A percentile compares a stretch with the other conserved stretches of the same genome.
phyloP scores from a whole-genome alignment of 2,113 vertebrate genomes.

The Cacatua alba region DNA sequence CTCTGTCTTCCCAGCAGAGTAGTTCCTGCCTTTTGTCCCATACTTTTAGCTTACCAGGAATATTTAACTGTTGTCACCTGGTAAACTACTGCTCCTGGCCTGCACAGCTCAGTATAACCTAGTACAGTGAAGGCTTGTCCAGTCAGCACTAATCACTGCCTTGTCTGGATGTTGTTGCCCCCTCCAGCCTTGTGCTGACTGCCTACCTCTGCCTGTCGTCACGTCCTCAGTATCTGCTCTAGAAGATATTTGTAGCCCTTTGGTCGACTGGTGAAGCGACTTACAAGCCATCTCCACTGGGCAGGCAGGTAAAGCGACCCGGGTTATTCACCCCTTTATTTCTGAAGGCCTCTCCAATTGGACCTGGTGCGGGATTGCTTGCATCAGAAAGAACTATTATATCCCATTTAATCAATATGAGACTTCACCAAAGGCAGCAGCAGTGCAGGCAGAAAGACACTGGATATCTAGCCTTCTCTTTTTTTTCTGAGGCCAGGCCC shows the following conservation, averaged over 20 bases:
- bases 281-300: slow-evolving; percentile 68
- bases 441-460: neutral
- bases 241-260: slow-evolving; percentile 71
- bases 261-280: slow-evolving; percentile 60
- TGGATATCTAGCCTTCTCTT: neutral
- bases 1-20: neutral
- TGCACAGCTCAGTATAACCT: neutral
- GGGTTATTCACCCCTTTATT: slow-evolving; percentile 47
- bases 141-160: slow-evolving; percentile 33
- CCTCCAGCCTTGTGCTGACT: slow-evolving; percentile 69
- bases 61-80: neutral
- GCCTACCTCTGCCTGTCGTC: slow-evolving; percentile 70
- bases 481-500: neutral
- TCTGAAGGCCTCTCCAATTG: slow-evolving; percentile 26
- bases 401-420: neutral
- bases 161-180: slow-evolving; percentile 50
- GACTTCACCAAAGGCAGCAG: slow-evolving; percentile 40
- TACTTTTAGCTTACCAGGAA: neutral
- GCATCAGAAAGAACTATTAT: neutral
- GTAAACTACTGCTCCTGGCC: slow-evolving; percentile 10
- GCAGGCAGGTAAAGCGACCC: slow-evolving; percentile 71
- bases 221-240: slow-evolving; percentile 71
- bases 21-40: neutral
- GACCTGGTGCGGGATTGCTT: slow-evolving; percentile 46
- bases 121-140: slow-evolving; percentile 14